A percentile compares a stretch with the other conserved stretches of the same genome.
Conservation (phyloP, 92 coral and sea anemone genomes). For the Siderastrea siderea region DNA sequence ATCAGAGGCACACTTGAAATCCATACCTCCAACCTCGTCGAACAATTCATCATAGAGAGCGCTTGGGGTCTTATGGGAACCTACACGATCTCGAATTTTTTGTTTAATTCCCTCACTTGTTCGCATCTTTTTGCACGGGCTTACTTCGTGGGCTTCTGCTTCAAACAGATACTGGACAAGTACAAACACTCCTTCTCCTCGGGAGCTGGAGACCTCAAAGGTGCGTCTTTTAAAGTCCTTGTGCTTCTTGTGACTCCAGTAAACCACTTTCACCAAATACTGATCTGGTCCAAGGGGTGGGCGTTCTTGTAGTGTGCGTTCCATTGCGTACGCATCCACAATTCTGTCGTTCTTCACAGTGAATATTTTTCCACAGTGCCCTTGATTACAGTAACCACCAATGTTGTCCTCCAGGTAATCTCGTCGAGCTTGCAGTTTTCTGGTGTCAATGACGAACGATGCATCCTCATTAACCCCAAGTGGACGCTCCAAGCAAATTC, state of each 20-base stretch:
- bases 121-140: conserved; percentile 33
- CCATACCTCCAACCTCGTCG: conserved; percentile 55
- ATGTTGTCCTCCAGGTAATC: conserved; percentile 50
- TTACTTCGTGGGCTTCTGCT: conserved; percentile 34
- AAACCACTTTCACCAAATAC: too few species aligned
- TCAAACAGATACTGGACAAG: conserved; percentile 52
- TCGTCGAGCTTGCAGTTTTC: neutral
- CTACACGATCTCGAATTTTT: neutral
- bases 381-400: conserved; percentile 49
- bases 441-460: conserved; percentile 50
- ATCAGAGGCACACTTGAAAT: conserved; percentile 28
- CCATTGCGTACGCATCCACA: neutral
- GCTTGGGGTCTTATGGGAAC: conserved; percentile 10
- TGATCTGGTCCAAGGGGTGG: conserved; percentile 24
- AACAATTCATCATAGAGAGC: conserved; percentile 62
- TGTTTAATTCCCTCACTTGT: conserved; percentile 6
- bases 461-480: conserved; percentile 39
- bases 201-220: conserved; percentile 34
- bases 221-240: conserved; percentile 54
- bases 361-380: conserved; percentile 42
- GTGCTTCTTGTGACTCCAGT: conserved; percentile 58
- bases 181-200: conserved; percentile 12
- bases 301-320: conserved; percentile 38
- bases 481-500: conserved; percentile 57
- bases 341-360: conserved; percentile 20